phyloP scores from a whole-genome alignment of 2,888 invertebrate species.

The Trichopoda pennipes region DNA sequence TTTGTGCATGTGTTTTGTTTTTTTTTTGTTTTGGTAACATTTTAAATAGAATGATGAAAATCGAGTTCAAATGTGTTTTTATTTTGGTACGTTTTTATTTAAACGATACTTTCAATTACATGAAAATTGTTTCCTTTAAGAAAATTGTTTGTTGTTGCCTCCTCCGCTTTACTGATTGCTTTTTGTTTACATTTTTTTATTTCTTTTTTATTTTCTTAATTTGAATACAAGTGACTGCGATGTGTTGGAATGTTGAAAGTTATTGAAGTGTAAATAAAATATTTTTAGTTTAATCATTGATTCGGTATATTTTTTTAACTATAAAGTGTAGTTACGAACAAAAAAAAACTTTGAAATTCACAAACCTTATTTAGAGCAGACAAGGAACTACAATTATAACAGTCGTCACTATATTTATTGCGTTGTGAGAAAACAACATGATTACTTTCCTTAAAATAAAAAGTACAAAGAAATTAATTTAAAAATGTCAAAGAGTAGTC shows the following conservation, averaged over 20 bases:
- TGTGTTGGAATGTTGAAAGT: conserved; percentile 18
- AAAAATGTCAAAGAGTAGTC: not conserved
- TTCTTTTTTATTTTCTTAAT: conserved; percentile 11
- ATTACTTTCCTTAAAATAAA: not conserved
- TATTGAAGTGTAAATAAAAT: conserved; percentile 59
- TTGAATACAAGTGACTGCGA: conserved; percentile 39
- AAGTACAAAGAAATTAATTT: not conserved
- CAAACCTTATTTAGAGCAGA: conserved; percentile 1
- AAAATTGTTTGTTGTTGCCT: conserved; percentile 39
- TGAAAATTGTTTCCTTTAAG: conserved; percentile 53
- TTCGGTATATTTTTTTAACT: conserved; percentile 21
- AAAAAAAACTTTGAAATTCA: not conserved
- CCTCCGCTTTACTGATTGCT: conserved; percentile 30
- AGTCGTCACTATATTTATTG: conserved; percentile 6
- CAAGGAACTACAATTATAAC: conserved; percentile 44
- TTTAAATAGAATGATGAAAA: conserved; percentile 34
- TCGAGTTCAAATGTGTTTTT: conserved; percentile 36
- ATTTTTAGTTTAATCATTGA: conserved; percentile 52
- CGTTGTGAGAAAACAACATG: not conserved
- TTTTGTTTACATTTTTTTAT: conserved; percentile 4
- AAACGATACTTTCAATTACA: conserved; percentile 54
- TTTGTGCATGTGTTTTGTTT: not conserved
- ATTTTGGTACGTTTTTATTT: conserved; percentile 21
- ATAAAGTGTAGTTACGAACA: not conserved
- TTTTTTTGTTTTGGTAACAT: not conserved